A percentile compares a stretch with the other conserved stretches of the same genome.
phyloP scores from a whole-genome alignment of 2,888 invertebrate genomes.

The Patella ulyssiponensis region DNA sequence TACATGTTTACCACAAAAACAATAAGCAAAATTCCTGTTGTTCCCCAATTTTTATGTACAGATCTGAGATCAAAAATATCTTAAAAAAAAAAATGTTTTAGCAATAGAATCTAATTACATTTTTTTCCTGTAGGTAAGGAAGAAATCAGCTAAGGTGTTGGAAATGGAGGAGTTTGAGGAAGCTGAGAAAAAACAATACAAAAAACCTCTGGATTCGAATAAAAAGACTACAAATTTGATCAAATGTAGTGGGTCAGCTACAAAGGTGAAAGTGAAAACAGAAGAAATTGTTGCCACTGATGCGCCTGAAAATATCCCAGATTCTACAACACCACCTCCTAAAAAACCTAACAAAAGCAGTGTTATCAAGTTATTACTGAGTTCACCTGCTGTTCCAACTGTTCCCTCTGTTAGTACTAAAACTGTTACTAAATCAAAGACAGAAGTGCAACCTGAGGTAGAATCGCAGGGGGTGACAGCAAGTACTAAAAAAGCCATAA shows the following conservation, averaged over 20 bases:
- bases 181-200: slow-evolving; percentile 58
- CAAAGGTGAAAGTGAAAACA: slow-evolving; percentile 33
- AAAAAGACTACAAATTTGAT: slow-evolving; percentile 13
- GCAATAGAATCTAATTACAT: background rate
- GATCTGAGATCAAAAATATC: no score
- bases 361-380: slow-evolving; percentile 63
- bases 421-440: slow-evolving; percentile 36
- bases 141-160: slow-evolving; percentile 94
- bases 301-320: background rate
- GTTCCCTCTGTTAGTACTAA: slow-evolving; percentile 49
- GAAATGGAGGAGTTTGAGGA: slow-evolving; percentile 84
- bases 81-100: no score
- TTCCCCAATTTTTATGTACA: no score
- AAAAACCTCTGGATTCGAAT: slow-evolving; percentile 40
- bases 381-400: slow-evolving; percentile 55
- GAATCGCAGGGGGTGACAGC: background rate
- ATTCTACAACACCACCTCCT: slow-evolving; percentile 3
- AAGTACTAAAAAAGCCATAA: slow-evolving; percentile 15
- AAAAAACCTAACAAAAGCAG: slow-evolving; percentile 40
- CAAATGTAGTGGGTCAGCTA: slow-evolving; percentile 11
- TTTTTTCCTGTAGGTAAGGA: slow-evolving; percentile 78
- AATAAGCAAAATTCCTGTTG: no score
- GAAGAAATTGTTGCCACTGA: slow-evolving; percentile 17
- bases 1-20: no score
- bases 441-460: slow-evolving; percentile 16